Percentiles rank a stretch among this genome's conserved stretches.
These are phyloP conservation scores for Dromococcyx pavoninus DNA, from an alignment of 2,797 vertebrate species.

Conservation along the genomic window DNA sequence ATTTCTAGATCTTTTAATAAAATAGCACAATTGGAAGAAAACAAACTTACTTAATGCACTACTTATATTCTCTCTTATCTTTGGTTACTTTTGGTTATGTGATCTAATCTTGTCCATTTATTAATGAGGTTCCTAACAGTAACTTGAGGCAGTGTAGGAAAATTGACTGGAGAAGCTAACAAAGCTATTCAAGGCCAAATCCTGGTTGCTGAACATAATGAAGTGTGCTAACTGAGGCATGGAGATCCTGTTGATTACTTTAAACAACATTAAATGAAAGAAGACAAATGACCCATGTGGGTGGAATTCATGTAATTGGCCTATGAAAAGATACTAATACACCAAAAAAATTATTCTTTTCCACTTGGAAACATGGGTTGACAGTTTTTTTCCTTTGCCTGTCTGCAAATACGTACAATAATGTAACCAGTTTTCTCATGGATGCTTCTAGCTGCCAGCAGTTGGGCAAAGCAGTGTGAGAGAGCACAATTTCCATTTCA, in stretches of 20 bases:
- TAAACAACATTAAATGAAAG: not conserved
- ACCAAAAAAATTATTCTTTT: not conserved
- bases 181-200: not conserved
- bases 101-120: not conserved
- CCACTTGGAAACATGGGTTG: not conserved
- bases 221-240: not conserved
- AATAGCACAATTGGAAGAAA: not conserved
- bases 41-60: not conserved
- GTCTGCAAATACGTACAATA: rapidly evolving
- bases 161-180: not conserved
- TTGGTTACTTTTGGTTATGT: not conserved
- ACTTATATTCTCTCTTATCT: not conserved
- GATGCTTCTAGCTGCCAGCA: not conserved
- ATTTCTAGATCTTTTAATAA: not conserved
- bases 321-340: not conserved
- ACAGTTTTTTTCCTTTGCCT: not conserved
- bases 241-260: not conserved
- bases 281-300: not conserved
- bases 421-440: rapidly evolving
- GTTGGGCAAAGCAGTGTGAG: not conserved
- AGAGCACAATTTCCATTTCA: not conserved
- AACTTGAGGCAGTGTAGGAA: not conserved
- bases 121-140: not conserved
- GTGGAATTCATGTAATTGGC: not conserved
- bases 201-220: not conserved